A percentile compares a stretch with the other conserved stretches of the same genome.
These are phyloP conservation scores for Drosophila nigrodunni DNA, from an alignment of 1,140 invertebrate species.

Conservation along the genomic window DNA sequence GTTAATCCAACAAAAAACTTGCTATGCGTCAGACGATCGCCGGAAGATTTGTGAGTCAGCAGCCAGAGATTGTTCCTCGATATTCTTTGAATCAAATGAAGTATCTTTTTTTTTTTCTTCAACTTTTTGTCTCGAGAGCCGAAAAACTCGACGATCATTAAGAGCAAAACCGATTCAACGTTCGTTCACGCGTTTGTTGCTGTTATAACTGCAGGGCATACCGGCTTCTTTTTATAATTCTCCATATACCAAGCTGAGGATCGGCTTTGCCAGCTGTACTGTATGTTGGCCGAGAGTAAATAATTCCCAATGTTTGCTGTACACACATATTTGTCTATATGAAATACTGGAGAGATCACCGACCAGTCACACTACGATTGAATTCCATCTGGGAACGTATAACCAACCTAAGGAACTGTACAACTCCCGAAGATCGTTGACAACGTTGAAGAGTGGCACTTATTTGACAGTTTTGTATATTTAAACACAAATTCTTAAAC, in stretches of 20 bases:
- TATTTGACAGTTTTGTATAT: neutral
- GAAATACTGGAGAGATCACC: neutral
- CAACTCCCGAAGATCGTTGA: too few species aligned
- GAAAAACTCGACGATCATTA: conserved; percentile 33
- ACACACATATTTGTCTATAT: neutral
- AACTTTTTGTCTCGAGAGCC: conserved; percentile 19
- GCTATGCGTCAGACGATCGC: conserved; percentile 42
- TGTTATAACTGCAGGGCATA: conserved; percentile 13
- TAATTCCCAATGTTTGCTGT: neutral
- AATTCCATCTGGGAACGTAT: neutral
- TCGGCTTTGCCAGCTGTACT: neutral
- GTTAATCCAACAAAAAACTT: conserved; percentile 18
- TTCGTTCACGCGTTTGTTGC: conserved; percentile 11
- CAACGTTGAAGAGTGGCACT: neutral
- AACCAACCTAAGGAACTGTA: too few species aligned
- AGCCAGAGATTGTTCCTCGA: conserved; percentile 31
- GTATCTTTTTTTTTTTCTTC: neutral
- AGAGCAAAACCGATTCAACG: conserved; percentile 24
- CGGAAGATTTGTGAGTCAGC: conserved; percentile 40
- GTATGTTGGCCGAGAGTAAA: conserved; percentile 2
- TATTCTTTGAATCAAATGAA: conserved; percentile 32
- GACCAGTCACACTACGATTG: too few species aligned
- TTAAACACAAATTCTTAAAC: neutral
- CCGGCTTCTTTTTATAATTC: conserved; percentile 10
- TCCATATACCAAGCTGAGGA: conserved; percentile 3